Percentiles rank a stretch among this genome's conserved stretches.
Evolutionary conservation across 2,888 invertebrate species (phyloP).

Genomic region (Sylvicola cinctus): DNA sequence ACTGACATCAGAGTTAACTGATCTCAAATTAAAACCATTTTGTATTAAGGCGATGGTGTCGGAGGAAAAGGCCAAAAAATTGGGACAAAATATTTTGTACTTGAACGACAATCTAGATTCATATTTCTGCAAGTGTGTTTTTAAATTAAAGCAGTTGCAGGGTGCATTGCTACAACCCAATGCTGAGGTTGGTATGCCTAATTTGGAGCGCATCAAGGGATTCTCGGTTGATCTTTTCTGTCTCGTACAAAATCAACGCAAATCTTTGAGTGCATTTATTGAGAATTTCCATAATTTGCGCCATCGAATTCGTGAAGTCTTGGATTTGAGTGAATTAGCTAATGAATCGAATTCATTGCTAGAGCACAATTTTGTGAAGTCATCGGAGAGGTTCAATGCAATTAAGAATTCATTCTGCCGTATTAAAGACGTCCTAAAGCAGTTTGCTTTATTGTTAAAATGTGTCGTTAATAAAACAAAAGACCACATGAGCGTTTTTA

Average conservation of each 20-base stretch:
- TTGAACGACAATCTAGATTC: constrained; percentile 21
- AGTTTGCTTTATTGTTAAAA: constrained; percentile 43
- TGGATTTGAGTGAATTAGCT: constrained; percentile 15
- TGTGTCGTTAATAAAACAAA: too few relatives aligned
- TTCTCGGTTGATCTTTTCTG: constrained; percentile 59
- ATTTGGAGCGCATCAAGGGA: constrained; percentile 71
- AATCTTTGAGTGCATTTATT: constrained; percentile 34
- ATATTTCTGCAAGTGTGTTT: constrained; percentile 21
- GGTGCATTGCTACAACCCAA: constrained; percentile 36
- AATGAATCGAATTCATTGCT: constrained; percentile 11
- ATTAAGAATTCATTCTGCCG: constrained; percentile 14
- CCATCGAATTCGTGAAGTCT: constrained; percentile 24
- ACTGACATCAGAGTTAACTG: constrained; percentile 27
- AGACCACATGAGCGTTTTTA: constrained; percentile 14
- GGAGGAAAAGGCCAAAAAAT: constrained; percentile 21
- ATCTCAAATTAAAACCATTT: constrained; percentile 47
- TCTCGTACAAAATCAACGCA: constrained; percentile 43
- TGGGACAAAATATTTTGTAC: constrained; percentile 20
- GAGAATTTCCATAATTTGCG: constrained; percentile 34
- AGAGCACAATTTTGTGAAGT: constrained; percentile 11
- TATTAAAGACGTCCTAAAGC: constrained; percentile 33
- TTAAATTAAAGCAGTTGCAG: constrained; percentile 20
- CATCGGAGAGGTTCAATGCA: background rate
- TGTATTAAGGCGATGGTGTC: constrained; percentile 22
- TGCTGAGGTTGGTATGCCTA: constrained; percentile 57